These are phyloP conservation scores for Endotricha flammealis DNA, from an alignment of 2,888 invertebrate genomes.

Conservation along the genomic window DNA sequence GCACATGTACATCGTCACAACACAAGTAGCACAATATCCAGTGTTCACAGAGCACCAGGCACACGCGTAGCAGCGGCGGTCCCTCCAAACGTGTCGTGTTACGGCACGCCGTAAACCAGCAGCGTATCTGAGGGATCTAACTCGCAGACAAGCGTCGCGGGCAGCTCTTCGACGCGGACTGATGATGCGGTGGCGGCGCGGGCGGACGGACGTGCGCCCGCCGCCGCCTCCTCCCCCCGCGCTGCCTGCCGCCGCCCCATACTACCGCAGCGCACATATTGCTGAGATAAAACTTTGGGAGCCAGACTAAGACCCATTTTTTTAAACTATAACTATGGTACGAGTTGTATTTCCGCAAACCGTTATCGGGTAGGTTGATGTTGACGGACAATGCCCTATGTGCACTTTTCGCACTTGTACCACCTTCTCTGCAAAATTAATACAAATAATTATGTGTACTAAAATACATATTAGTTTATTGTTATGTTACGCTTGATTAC, in stretches of 20 bases:
- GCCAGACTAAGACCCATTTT: constrained; percentile 65
- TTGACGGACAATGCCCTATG: constrained; percentile 33
- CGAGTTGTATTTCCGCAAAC: constrained; percentile 61
- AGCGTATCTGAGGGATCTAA: constrained; percentile 76
- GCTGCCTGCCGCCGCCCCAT: constrained; percentile 25
- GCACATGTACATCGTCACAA: constrained; percentile 70
- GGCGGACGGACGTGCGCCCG: constrained; percentile 72
- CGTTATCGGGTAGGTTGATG: constrained; percentile 46
- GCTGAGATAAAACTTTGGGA: constrained; percentile 73
- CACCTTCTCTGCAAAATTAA: too few relatives aligned
- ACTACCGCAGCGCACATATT: constrained; percentile 52
- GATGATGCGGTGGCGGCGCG: constrained; percentile 60
- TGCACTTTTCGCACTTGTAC: too few relatives aligned
- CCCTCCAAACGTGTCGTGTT: constrained; percentile 79
- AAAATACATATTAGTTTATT: too few relatives aligned
- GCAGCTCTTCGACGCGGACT: constrained; percentile 74
- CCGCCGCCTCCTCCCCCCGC: constrained; percentile 45
- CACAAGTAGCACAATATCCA: constrained; percentile 70
- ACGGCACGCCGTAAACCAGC: constrained; percentile 77
- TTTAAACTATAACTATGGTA: constrained; percentile 55
- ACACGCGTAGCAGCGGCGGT: constrained; percentile 68
- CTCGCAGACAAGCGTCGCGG: constrained; percentile 70
- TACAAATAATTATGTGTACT: too few relatives aligned
- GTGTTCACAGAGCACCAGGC: constrained; percentile 69
- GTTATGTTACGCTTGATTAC: too few relatives aligned